Conservation (phyloP, 2,797 vertebrate species). For the Pteropus rufus region DNA sequence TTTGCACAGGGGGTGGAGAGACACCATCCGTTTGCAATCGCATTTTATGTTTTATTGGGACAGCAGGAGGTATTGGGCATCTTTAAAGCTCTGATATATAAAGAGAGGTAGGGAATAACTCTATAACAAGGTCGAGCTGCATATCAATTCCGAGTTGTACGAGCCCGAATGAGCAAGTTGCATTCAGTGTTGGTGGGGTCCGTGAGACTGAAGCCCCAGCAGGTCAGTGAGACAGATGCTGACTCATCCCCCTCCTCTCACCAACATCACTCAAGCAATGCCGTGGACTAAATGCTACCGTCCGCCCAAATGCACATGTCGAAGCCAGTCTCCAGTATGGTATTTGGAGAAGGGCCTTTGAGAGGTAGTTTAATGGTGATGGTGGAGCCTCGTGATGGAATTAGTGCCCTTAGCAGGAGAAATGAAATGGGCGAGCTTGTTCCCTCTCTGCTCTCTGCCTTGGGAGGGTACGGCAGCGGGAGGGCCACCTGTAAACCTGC, state of each 20-base stretch:
- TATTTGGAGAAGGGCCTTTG: neutral
- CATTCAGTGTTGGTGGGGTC: accelerated
- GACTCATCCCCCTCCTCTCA: neutral
- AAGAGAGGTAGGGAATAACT: neutral
- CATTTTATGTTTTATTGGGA: neutral
- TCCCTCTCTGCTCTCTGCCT: neutral
- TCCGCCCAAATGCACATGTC: neutral
- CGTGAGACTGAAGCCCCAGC: neutral
- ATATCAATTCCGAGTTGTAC: neutral
- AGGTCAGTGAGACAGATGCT: neutral
- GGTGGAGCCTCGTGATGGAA: neutral
- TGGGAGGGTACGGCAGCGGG: no score
- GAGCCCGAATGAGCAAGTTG: neutral
- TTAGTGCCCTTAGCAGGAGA: neutral
- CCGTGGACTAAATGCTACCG: neutral
- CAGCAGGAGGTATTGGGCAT: neutral
- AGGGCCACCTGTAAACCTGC: neutral
- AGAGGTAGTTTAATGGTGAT: neutral
- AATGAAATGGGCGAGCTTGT: neutral
- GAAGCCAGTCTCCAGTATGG: neutral
- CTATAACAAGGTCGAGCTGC: neutral
- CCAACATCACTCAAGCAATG: neutral
- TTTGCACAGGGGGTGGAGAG: neutral
- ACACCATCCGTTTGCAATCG: neutral
- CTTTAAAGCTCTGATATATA: neutral